phyloP scores from a whole-genome alignment of 2,888 invertebrate genomes.

The Protonemura montana region DNA sequence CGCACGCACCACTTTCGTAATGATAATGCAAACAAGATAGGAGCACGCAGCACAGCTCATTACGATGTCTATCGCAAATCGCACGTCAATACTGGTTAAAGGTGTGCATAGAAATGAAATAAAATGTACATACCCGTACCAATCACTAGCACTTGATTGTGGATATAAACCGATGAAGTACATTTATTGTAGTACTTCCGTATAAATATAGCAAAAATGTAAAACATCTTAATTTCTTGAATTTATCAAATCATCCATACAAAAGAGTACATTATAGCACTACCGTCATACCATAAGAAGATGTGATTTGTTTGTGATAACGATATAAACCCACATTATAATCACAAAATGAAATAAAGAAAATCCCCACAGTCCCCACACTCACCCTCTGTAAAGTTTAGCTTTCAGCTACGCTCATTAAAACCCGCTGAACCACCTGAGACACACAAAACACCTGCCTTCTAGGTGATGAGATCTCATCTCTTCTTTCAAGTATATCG shows the following conservation, averaged over 20 bases:
- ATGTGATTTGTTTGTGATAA: neutral
- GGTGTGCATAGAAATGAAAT: neutral
- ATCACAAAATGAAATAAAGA: neutral
- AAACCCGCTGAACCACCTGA: neutral
- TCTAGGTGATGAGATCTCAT: neutral
- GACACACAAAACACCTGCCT: neutral
- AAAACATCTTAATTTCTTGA: neutral
- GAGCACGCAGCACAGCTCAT: neutral
- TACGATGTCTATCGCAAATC: constrained; percentile 17
- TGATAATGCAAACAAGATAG: constrained; percentile 35
- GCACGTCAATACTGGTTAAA: constrained; percentile 9
- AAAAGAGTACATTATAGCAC: neutral
- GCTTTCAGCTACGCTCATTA: neutral
- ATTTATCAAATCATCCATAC: too few relatives aligned
- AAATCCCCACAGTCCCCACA: neutral
- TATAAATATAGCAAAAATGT: neutral
- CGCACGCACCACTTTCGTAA: constrained; percentile 25
- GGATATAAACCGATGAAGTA: neutral
- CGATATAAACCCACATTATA: neutral
- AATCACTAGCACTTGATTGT: neutral
- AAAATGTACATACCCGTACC: neutral
- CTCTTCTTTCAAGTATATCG: neutral
- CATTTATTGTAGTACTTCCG: neutral
- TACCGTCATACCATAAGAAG: neutral
- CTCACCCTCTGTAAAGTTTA: neutral